Evolutionary conservation across 2,888 invertebrate species (phyloP).

Genomic region (Oscheius sp.): DNA sequence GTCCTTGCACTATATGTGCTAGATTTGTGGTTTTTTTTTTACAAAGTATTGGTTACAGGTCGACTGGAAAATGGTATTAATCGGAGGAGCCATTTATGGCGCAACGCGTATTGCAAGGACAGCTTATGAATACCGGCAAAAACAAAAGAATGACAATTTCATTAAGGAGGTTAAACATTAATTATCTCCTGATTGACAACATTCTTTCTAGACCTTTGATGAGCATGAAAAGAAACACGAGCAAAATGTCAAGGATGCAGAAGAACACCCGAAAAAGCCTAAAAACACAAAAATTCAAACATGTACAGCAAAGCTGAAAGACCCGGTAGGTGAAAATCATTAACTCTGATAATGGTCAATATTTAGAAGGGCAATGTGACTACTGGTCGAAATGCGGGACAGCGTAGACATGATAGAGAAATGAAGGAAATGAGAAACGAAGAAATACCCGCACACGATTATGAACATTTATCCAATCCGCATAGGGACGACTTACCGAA

Average conservation of each 20-base stretch:
- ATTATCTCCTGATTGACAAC: background rate
- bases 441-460: background rate
- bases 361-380: constrained; percentile 8
- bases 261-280: too few species aligned
- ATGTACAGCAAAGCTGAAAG: constrained; percentile 1
- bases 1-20: too few species aligned
- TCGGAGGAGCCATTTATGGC: constrained; percentile 12
- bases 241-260: constrained; percentile 18
- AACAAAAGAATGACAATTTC: constrained; percentile 6
- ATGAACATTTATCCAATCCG: background rate
- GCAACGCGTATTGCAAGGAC: constrained; percentile 5
- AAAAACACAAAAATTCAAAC: constrained; percentile 1
- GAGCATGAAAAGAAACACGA: constrained; percentile 22
- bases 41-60: background rate
- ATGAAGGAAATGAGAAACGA: background rate
- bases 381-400: constrained; percentile 20
- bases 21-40: background rate
- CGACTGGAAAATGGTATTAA: constrained; percentile 1
- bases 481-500: background rate
- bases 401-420: constrained; percentile 4
- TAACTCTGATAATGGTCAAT: background rate
- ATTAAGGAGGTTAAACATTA: constrained; percentile 9
- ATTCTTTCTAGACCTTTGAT: constrained; percentile 10
- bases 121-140: constrained; percentile 4
- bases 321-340: background rate